Conservation (phyloP, 2,888 invertebrate species). For the Anagyrus pseudococci region DNA sequence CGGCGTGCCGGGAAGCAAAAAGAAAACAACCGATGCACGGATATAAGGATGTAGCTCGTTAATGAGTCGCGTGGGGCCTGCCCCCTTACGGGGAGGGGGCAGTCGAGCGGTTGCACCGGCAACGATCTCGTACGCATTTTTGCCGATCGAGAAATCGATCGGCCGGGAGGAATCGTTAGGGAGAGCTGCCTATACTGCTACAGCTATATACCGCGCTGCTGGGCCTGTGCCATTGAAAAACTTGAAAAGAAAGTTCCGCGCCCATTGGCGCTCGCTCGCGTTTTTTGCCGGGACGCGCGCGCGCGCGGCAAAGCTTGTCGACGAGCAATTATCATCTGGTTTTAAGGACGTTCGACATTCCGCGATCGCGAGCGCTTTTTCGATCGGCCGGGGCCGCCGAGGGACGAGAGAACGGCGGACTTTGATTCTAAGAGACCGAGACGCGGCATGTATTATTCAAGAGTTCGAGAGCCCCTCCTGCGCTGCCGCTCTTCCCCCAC, state of each 20-base stretch:
- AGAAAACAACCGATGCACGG: conserved; percentile 2
- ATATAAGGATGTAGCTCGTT: conserved; percentile 26
- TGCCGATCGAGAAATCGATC: conserved; percentile 36
- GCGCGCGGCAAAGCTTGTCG: background rate
- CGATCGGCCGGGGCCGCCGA: background rate
- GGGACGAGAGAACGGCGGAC: background rate
- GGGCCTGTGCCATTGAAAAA: conserved; percentile 36
- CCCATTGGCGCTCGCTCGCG: conserved; percentile 6
- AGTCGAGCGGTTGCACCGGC: too few species aligned
- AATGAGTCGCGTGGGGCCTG: conserved; percentile 32
- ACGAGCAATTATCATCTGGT: conserved; percentile 34
- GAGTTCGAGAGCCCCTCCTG: background rate
- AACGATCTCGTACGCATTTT: too few species aligned
- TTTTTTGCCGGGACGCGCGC: conserved; percentile 4
- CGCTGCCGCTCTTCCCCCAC: too few species aligned
- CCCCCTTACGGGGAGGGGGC: too few species aligned
- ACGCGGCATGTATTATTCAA: conserved; percentile 31
- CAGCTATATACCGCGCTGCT: conserved; percentile 1
- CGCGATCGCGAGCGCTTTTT: conserved; percentile 24
- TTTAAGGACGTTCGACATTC: conserved; percentile 32
- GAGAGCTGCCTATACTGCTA: conserved; percentile 6
- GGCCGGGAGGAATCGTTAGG: background rate
- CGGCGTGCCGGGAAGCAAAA: background rate
- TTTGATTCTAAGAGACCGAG: background rate
- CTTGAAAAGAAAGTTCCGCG: conserved; percentile 36